These are phyloP conservation scores for Macheiramphus alcinus DNA, from an alignment of 2,113 vertebrate genomes.

Conservation along the genomic window DNA sequence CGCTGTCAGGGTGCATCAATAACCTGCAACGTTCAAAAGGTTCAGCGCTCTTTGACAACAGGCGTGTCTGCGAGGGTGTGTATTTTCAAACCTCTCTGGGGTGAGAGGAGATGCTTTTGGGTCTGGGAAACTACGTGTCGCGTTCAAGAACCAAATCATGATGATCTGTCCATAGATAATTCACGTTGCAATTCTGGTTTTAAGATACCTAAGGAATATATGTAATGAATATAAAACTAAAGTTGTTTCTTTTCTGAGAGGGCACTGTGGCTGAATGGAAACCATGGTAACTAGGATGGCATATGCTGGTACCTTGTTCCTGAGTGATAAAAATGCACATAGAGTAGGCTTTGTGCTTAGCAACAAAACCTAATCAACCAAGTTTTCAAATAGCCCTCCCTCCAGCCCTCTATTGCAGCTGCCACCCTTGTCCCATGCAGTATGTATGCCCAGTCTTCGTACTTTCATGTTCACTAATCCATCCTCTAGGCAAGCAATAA, in stretches of 20 bases:
- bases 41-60: slow-evolving; percentile 4
- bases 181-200: background rate
- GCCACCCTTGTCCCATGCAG: background rate
- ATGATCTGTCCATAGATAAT: background rate
- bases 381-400: background rate
- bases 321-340: slow-evolving; percentile 36
- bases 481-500: background rate
- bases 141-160: background rate
- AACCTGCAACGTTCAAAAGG: slow-evolving; percentile 4
- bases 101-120: background rate
- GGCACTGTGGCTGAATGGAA: slow-evolving; percentile 51
- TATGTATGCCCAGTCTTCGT: background rate
- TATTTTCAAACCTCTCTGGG: background rate
- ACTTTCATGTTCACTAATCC: background rate
- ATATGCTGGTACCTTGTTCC: slow-evolving; percentile 23
- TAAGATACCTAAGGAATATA: slow-evolving; percentile 36
- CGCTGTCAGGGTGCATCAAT: background rate
- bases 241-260: slow-evolving; percentile 60
- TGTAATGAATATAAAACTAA: slow-evolving; percentile 51
- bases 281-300: slow-evolving; percentile 61
- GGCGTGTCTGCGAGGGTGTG: background rate
- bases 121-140: background rate
- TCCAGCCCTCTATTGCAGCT: background rate
- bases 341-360: slow-evolving; percentile 46
- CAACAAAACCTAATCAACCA: slow-evolving; percentile 26